These are phyloP conservation scores for Actinia tenebrosa DNA, from an alignment of 64 coral and sea anemone genomes.

Conservation along the genomic window DNA sequence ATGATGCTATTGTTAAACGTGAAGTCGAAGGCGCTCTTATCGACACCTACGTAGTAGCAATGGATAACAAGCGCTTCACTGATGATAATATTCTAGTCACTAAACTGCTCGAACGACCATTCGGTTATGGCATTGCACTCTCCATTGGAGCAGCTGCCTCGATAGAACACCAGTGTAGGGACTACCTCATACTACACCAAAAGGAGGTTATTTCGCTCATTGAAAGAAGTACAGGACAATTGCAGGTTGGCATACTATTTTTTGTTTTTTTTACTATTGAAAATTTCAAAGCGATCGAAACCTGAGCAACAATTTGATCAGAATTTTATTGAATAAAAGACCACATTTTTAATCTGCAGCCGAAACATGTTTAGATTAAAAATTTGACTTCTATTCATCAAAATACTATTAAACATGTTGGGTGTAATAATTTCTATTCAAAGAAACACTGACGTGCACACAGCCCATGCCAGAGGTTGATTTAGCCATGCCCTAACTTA, in stretches of 20 bases:
- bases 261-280: background rate
- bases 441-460: too few relatives aligned
- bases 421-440: too few relatives aligned
- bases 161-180: background rate
- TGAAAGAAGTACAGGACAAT: background rate
- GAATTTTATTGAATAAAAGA: too few relatives aligned
- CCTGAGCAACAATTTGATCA: too few relatives aligned
- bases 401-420: too few relatives aligned
- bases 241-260: background rate
- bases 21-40: constrained; percentile 30
- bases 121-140: constrained; percentile 26
- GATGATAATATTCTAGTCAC: constrained; percentile 9
- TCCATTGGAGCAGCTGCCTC: background rate
- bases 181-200: background rate
- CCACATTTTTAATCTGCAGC: too few relatives aligned
- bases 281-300: too few relatives aligned
- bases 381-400: too few relatives aligned
- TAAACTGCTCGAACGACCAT: constrained; percentile 20
- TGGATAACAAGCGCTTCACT: background rate
- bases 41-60: constrained; percentile 37
- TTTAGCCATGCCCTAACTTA: too few relatives aligned
- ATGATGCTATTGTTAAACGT: background rate
- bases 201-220: background rate
- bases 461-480: too few relatives aligned
- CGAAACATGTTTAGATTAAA: too few relatives aligned